These are phyloP conservation scores for Heptranchias perlo DNA, from an alignment of 2,113 vertebrate species.

Conservation along the genomic window DNA sequence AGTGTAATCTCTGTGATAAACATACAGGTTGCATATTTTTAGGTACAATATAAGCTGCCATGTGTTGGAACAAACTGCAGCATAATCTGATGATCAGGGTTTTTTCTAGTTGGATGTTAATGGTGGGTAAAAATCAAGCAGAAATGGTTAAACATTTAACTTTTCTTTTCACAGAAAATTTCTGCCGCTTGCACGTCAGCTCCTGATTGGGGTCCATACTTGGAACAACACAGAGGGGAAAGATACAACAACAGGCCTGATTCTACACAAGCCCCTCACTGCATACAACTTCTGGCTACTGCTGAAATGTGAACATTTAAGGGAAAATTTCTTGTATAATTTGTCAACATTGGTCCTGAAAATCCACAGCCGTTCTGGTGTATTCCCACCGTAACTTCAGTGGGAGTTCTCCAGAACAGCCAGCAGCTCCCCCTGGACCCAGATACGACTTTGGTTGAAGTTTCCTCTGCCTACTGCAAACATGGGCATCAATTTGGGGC, in stretches of 20 bases:
- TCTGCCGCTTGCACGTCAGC: not conserved
- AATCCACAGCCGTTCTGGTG: not conserved
- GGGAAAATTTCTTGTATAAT: not conserved
- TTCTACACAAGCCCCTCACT: not conserved
- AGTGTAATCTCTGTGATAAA: not conserved
- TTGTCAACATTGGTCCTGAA: not conserved
- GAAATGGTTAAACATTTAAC: no score
- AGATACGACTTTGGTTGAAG: not conserved
- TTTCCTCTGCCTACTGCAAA: not conserved
- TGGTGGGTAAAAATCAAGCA: not conserved
- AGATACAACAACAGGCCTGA: not conserved
- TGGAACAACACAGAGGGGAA: not conserved
- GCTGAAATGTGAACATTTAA: not conserved
- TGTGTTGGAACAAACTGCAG: not conserved
- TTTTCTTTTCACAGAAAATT: not conserved
- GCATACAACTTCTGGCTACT: not conserved
- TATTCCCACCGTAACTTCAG: not conserved
- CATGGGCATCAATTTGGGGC: not conserved
- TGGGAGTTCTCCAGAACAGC: not conserved
- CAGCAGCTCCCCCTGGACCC: not conserved
- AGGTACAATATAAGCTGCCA: no score
- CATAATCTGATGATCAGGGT: not conserved
- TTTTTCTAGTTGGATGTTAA: not conserved
- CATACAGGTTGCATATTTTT: not conserved
- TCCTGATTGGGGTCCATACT: not conserved